Evolutionary conservation across 2,797 vertebrate species (phyloP), one percentile per base, ranked within the genome.

Genomic region (Luscinia megarhynchos): DNA sequence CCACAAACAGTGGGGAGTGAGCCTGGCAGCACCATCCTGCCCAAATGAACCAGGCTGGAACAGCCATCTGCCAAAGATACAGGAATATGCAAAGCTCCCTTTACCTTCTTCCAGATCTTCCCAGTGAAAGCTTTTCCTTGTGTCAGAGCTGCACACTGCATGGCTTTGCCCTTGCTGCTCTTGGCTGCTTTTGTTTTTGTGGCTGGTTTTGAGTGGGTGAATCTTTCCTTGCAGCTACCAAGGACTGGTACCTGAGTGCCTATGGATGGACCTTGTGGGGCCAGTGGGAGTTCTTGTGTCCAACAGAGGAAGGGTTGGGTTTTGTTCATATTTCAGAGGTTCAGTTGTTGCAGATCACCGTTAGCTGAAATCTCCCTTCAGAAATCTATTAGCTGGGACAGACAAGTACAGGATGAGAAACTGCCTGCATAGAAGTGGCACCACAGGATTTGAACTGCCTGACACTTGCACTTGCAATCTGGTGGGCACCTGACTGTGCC

Each of bases 51-150:
- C 75, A 89, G 93, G 96, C 95, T 92, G 88, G 92, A 95, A 90
- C 93, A 97, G 97, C 97, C 87, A 13, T 94, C 97, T 97, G 97
- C 98, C 97, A 98, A 98, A 98, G 97, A 97, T 91, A 95, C 43
- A 90, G 94, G 82, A 94, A 92, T 95, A 97, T 95, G 96, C 96
- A 98, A 97, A 97, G 93, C 88, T 95, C 95, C 59, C 46, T 0
- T 61, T 46, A 23, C 72, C 77, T 94, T 87, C 87, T 93, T 95
- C 87, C 78, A 46, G 2, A 36, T 34, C 63, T 24, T 64, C 59
- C 72, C 54, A 69, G 77, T 57, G 89, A 85, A 92, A 57, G 19
- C 64, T 61, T 57, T 79, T 87, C 68, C 61, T 57, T n/a, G 27
- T 40, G 68, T 12, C 30, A 55, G 87, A 92, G 69, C 68, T 85